phyloP scores from a whole-genome alignment of 2,888 invertebrate species.

The Palloptera scutellata region DNA sequence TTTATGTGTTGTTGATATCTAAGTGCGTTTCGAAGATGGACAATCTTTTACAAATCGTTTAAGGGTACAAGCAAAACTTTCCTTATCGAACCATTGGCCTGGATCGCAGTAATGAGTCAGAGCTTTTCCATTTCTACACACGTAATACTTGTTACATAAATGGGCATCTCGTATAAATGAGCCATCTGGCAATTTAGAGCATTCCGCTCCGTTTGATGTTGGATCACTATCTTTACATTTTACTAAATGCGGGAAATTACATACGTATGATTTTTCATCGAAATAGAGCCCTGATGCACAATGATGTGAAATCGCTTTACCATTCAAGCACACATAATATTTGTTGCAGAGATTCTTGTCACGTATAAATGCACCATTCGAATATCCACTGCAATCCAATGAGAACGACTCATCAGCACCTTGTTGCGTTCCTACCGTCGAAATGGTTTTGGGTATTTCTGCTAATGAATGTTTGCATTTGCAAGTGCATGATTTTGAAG shows the following conservation, averaged over 20 bases:
- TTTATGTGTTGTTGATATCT: too few relatives aligned
- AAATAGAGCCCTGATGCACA: constrained; percentile 18
- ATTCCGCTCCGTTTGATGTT: neutral
- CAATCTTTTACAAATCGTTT: neutral
- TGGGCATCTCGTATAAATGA: constrained; percentile 7
- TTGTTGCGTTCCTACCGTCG: too few relatives aligned
- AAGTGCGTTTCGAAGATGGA: neutral
- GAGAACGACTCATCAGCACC: too few relatives aligned
- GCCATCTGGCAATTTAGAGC: neutral
- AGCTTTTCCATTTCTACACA: constrained; percentile 14
- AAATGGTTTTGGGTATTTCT: too few relatives aligned
- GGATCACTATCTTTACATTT: neutral
- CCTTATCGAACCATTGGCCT: constrained; percentile 21
- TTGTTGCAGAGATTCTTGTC: constrained; percentile 11
- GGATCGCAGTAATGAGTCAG: neutral
- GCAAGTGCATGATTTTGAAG: neutral
- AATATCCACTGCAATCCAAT: neutral
- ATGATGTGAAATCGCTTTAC: neutral
- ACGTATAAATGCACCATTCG: constrained; percentile 2
- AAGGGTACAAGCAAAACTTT: constrained; percentile 13
- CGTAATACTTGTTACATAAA: constrained; percentile 15
- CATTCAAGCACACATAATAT: constrained; percentile 20
- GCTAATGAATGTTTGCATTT: neutral
- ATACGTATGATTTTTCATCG: constrained; percentile 6
- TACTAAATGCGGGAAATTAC: constrained; percentile 18